Percentiles rank a stretch among this genome's conserved stretches.
phyloP scores from a whole-genome alignment of 1,140 invertebrate species.

The Thalassaphorura encarpata region DNA sequence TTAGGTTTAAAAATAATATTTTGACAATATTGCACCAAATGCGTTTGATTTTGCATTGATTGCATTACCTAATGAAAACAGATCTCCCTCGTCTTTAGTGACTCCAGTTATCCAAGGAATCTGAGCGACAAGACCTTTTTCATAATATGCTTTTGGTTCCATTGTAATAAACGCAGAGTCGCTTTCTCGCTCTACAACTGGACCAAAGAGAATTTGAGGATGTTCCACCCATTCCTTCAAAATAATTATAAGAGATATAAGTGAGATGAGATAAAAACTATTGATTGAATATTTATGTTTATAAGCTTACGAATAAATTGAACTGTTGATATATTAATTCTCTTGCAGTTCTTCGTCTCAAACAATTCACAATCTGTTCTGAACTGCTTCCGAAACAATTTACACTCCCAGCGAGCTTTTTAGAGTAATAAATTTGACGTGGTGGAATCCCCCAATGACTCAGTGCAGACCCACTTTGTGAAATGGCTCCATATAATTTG shows the following conservation, averaged over 20 bases:
- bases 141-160: constrained; percentile 5
- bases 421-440: not conserved
- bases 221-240: not conserved
- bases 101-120: constrained; percentile 13
- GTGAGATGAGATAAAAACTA: not conserved
- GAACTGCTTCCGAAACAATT: not conserved
- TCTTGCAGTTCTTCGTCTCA: not conserved
- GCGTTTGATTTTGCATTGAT: too few relatives aligned
- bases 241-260: not conserved
- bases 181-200: constrained; percentile 5
- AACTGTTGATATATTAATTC: not conserved
- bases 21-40: not conserved
- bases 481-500: not conserved
- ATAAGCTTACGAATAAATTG: constrained; percentile 5
- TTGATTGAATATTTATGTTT: not conserved
- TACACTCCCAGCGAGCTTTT: not conserved
- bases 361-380: not conserved
- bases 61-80: not conserved
- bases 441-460: not conserved
- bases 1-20: not conserved
- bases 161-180: not conserved
- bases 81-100: constrained; percentile 3
- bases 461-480: not conserved
- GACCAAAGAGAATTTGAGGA: constrained; percentile 16
- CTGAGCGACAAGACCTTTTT: constrained; percentile 2